Conservation (phyloP, 2,113 vertebrate genomes). For the Zosterops japonicus region DNA sequence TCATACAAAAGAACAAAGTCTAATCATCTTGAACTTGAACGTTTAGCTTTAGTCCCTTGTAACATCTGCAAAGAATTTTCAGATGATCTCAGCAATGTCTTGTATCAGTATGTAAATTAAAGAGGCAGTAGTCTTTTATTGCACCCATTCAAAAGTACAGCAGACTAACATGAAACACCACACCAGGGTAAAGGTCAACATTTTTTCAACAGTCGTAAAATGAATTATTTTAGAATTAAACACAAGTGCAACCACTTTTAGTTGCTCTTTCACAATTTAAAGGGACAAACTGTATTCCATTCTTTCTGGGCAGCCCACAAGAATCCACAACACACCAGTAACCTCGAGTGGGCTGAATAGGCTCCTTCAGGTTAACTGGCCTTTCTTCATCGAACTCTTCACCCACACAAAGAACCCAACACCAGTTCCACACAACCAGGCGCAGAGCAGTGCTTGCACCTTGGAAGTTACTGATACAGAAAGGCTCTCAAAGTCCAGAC, state of each 20-base stretch:
- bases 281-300: neutral
- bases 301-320: neutral
- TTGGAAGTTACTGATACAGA: neutral
- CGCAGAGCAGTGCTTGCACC: neutral
- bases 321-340: neutral
- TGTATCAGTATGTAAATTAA: conserved; percentile 12
- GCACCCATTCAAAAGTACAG: neutral
- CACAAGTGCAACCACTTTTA: neutral
- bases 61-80: conserved; percentile 67
- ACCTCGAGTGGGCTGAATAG: neutral
- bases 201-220: neutral
- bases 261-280: neutral
- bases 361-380: neutral
- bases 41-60: neutral
- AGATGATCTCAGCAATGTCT: conserved; percentile 49
- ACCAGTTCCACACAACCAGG: neutral
- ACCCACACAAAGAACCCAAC: neutral
- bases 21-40: conserved; percentile 29
- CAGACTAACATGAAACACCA: neutral
- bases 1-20: conserved; percentile 38
- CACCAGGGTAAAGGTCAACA: neutral
- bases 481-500: neutral
- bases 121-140: conserved; percentile 3
- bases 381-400: neutral
- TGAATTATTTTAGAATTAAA: neutral